These are phyloP conservation scores for Phylloscopus trochiloides DNA, from an alignment of 2,113 vertebrate genomes.

Conservation along the genomic window DNA sequence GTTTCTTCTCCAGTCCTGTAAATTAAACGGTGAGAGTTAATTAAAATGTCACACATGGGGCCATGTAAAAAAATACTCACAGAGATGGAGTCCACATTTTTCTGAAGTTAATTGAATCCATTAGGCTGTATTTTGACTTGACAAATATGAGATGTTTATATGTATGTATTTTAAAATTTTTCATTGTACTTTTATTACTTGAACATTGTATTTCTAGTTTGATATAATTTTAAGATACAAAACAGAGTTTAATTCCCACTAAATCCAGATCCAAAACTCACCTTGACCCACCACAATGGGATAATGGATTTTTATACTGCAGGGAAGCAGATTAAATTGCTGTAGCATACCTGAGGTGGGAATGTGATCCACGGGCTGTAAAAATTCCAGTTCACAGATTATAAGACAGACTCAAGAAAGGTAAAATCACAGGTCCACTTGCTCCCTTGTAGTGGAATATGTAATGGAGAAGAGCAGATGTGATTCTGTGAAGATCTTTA, in stretches of 20 bases:
- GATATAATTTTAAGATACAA: neutral
- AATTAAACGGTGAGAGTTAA: neutral
- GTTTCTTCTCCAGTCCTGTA: neutral
- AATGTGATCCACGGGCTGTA: neutral
- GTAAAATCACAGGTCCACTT: neutral
- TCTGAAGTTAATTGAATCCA: neutral
- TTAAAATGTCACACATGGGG: neutral
- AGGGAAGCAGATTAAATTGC: neutral
- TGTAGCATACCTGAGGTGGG: neutral
- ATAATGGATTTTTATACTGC: neutral
- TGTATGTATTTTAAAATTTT: rapidly evolving
- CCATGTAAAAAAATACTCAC: neutral
- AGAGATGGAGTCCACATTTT: neutral
- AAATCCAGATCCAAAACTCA: neutral
- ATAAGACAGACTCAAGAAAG: neutral
- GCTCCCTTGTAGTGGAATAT: neutral
- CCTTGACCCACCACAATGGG: neutral
- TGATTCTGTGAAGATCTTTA: neutral
- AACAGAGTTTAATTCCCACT: neutral
- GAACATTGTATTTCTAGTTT: neutral
- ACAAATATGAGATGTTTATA: neutral
- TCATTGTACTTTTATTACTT: neutral
- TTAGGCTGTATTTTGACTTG: neutral
- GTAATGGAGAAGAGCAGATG: neutral
- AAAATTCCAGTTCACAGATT: neutral